Evolutionary conservation across 2,113 vertebrate genomes (phyloP).

Genomic region (Eonycteris spelaea): DNA sequence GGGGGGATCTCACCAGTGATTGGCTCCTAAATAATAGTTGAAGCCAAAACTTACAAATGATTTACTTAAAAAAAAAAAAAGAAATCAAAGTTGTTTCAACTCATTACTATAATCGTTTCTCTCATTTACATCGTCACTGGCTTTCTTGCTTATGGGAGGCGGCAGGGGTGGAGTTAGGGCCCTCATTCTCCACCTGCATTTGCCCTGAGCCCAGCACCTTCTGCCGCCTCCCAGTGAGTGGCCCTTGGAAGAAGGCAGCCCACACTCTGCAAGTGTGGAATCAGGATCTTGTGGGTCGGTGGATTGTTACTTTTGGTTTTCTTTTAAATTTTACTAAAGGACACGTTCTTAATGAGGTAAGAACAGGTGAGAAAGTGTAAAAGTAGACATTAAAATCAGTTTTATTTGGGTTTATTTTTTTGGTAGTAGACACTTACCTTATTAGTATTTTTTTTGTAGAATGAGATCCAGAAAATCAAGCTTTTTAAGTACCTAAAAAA

Average conservation of each 20-base stretch:
- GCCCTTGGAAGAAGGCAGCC: accelerated
- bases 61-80: not conserved
- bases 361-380: not conserved
- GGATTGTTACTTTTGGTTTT: not conserved
- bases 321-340: not conserved
- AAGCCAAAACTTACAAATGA: not conserved
- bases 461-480: not conserved
- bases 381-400: not conserved
- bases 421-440: not conserved
- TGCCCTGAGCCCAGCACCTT: accelerated
- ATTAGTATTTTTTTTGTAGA: not conserved
- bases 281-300: not conserved
- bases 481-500: not conserved
- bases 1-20: not conserved
- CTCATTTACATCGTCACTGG: not conserved
- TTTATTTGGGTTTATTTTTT: not conserved
- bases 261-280: accelerated
- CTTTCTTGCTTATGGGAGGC: not conserved
- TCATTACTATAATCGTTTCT: not conserved
- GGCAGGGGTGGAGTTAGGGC: accelerated
- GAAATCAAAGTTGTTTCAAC: not conserved
- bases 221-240: not conserved
- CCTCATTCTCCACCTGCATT: not conserved
- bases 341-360: not conserved
- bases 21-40: not conserved